phyloP scores from a whole-genome alignment of 2,797 vertebrate species.

The Rhinella marina region DNA sequence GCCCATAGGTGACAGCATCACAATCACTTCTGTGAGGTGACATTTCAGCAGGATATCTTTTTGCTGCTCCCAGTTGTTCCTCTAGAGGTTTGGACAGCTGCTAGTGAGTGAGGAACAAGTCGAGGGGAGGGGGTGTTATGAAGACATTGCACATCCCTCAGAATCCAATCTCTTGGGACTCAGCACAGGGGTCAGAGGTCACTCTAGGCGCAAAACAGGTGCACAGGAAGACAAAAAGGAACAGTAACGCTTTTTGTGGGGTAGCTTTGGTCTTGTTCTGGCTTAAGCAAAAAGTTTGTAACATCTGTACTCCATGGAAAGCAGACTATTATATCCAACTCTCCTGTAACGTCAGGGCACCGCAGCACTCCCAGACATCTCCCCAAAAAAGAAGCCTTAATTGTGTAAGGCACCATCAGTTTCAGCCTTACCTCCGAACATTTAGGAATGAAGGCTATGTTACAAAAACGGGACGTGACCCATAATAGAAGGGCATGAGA shows the following conservation, averaged over 20 bases:
- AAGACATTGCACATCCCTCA: slow-evolving; percentile 55
- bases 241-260: slow-evolving; percentile 65
- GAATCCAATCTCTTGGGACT: slow-evolving; percentile 38
- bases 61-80: slow-evolving; percentile 78
- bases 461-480: no score
- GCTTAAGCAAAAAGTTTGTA: not conserved
- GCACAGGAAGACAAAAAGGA: slow-evolving; percentile 60
- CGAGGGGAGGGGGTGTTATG: slow-evolving; percentile 24
- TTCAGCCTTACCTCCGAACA: no score
- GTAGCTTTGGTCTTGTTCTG: not conserved
- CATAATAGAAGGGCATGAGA: no score
- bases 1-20: not conserved
- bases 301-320: not conserved
- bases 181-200: slow-evolving; percentile 68
- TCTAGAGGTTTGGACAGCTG: slow-evolving; percentile 90
- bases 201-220: slow-evolving; percentile 71
- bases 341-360: no score
- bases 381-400: no score
- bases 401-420: no score
- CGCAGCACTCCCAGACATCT: no score
- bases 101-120: slow-evolving; percentile 61
- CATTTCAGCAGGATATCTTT: slow-evolving; percentile 2
- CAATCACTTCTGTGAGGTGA: not conserved
- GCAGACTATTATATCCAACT: not conserved
- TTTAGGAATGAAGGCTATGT: no score